Evolutionary conservation across 2,113 vertebrate genomes (phyloP), one percentile per base, ranked within the genome.

Genomic region (Charadrius vociferus): DNA sequence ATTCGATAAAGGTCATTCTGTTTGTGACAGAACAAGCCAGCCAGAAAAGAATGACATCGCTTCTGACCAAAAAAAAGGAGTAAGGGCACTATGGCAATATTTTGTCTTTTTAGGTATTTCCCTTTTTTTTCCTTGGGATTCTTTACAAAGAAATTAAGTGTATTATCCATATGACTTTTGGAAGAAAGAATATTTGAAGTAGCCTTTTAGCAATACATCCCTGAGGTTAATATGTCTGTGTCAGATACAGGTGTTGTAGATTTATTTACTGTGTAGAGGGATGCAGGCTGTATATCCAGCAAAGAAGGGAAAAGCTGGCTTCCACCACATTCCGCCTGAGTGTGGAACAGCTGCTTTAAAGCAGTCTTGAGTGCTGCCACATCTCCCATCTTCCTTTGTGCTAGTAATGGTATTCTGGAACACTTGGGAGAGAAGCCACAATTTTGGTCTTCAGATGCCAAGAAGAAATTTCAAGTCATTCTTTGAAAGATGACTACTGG

Each of bases 1-100:
- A 41, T 45, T 93, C 83, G 66, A 37, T 94, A 91, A 80, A 96
- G 95, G 43, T 73, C 89, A 72, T 92, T 93, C 61, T 90, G 34
- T 80, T 80, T 83, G 79, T 81, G 72, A 75, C 66, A 90, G 86
- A 93, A 72, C 34, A 61, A 92, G 49, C 58, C 71, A 95, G 34
- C 10, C 53, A 79, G 79, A 86, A 90, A 67, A 80, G 18, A 78
- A 91, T 81, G 70, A 65, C 21, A 30, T 6, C 3, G 67, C 81
- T 77, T 77, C 77, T 85, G 59, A 55, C 39, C 16, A 67, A 53
- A 74, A 67, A 55, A 36, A 21, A 26, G 17, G 5, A 70, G 6
- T 52, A 86, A 87, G 12, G 86, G 10, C 45, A 82, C 22, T 36
- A 32, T 15, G 91, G 70, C 65, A 32, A 80, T 95, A 63, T 80